Evolutionary conservation across 1,140 invertebrate genomes (phyloP).

Genomic region (Tetramorium simillimum): DNA sequence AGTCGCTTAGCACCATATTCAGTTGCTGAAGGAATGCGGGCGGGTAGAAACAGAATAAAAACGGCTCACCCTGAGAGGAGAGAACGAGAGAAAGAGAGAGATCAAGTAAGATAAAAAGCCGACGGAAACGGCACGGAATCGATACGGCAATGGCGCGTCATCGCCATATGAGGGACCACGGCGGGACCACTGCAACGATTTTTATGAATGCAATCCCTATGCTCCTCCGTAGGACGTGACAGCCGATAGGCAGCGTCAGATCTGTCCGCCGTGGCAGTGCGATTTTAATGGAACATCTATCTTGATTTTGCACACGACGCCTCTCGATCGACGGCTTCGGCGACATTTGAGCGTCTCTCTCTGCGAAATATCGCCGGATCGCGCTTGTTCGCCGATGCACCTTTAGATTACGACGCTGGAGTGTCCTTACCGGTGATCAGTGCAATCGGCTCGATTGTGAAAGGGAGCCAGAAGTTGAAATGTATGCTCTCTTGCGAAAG

Average conservation of each 20-base stretch:
- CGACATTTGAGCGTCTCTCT: conserved; percentile 23
- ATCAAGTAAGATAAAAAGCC: conserved; percentile 29
- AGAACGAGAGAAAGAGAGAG: not conserved
- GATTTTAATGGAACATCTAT: conserved; percentile 60
- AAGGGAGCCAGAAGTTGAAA: not conserved
- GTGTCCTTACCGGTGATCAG: not conserved
- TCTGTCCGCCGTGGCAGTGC: not conserved
- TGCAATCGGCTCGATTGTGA: not conserved
- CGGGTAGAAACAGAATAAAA: conserved; percentile 7
- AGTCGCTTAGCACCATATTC: conserved; percentile 16
- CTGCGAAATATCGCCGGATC: not conserved
- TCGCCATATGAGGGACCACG: conserved; percentile 39
- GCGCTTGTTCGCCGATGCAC: not conserved
- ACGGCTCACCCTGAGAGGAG: not conserved
- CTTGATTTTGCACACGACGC: conserved; percentile 36
- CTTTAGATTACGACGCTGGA: not conserved
- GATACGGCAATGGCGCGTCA: conserved; percentile 41
- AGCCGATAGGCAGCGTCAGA: conserved; percentile 33
- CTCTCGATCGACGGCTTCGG: conserved; percentile 14
- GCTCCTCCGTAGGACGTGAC: conserved; percentile 34
- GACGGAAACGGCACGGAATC: conserved; percentile 37
- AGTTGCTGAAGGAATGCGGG: conserved; percentile 26
- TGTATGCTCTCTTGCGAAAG: not conserved
- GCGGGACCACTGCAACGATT: conserved; percentile 23
- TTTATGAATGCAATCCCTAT: conserved; percentile 58